Evolutionary conservation across 1,140 invertebrate species (phyloP), one percentile per base, ranked within the genome.

Genomic region (Amphibalanus amphitrite): DNA sequence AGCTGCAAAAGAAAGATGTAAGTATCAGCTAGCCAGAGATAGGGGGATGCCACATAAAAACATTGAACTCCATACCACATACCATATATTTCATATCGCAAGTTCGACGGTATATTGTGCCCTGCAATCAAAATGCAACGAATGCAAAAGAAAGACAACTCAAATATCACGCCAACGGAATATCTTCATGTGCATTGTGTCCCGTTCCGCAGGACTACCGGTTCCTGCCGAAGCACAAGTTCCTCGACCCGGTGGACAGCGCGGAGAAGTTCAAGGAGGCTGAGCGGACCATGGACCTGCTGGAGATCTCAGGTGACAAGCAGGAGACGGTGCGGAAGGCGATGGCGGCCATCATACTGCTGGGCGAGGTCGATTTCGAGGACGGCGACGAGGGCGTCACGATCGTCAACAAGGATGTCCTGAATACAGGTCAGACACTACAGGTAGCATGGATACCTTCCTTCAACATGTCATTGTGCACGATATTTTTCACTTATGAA

Each of bases 331-430:
- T 95, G 0, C 88, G 89, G 78, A 88, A 85, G 28, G 82, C 88
- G 20, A 76, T 94, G 20, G 84, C 89, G 0, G 88, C 90, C n/a
- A 89, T 94, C 75, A 81, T 95, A 20, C 84, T 89, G 70, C 81
- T 92, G 6, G 93, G 92, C 13, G 92, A 95, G 78, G 85, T 94
- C 20, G 82, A 86, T 72, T 93, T 94, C 77, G 83, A 84, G 68
- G 85, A 87, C 71, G 83, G 80, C 26, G 85, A 82, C 72, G 85
- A 85, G 10, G 65, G 65, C 28, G 87, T 88, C 20, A 85, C 86
- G 77, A 86, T 93, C 72, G 86, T 88, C 75, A 90, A 91, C 76
- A 79, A 83, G 17, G 87, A 90, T 72, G 82, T 85, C 67, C 85
- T 88, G 0, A 83, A 84, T 23, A 88, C 87, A 80, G 82, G 85